Percentiles rank a stretch among this genome's conserved stretches.
Conservation (phyloP, 2,797 vertebrate species). For the Ibycter americanus region DNA sequence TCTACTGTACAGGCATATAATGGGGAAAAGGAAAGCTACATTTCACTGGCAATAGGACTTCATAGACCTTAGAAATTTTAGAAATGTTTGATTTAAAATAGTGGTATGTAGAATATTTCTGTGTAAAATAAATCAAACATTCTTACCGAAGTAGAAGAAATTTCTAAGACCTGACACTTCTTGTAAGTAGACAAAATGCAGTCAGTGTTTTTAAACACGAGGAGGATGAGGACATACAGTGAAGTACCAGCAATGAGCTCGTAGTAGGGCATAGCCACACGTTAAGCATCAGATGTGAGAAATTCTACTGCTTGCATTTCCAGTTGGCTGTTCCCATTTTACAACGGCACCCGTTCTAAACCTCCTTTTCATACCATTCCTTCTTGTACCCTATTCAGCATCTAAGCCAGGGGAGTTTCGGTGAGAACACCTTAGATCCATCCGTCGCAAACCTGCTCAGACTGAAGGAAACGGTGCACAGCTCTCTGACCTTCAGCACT, state of each 20-base stretch:
- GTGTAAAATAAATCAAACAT: neutral
- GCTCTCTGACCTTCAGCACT: accelerated
- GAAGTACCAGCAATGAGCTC: neutral
- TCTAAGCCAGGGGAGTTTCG: accelerated
- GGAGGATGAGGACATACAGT: neutral
- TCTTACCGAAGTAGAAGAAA: neutral
- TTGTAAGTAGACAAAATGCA: neutral
- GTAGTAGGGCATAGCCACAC: accelerated
- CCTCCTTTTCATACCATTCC: neutral
- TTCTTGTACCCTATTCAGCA: neutral
- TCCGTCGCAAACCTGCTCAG: neutral
- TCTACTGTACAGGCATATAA: neutral
- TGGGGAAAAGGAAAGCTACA: neutral
- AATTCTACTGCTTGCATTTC: neutral
- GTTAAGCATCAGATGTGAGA: neutral
- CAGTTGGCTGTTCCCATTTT: neutral
- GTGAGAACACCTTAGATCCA: neutral
- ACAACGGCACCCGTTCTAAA: neutral
- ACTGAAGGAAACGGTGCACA: neutral
- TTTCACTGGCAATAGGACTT: neutral
- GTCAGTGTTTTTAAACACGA: neutral
- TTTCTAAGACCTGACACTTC: neutral
- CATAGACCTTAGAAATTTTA: neutral
- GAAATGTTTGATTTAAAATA: neutral
- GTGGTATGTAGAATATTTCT: neutral